phyloP scores from a whole-genome alignment of 2,888 invertebrate genomes.

The Slavum lentiscoides region DNA sequence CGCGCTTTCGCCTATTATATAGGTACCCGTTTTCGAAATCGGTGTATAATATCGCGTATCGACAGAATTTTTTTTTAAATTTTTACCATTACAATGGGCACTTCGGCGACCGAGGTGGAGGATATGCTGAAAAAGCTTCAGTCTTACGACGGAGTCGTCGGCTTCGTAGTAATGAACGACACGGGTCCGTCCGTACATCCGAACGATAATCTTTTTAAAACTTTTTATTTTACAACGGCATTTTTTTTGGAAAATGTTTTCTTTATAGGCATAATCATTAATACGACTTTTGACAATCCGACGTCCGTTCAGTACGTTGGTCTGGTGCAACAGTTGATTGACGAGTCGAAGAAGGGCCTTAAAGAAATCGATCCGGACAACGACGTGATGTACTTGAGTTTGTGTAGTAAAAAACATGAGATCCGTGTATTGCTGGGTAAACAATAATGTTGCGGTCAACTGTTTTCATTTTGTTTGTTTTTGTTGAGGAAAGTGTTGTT shows the following conservation, averaged over 20 bases:
- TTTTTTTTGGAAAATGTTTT: no score
- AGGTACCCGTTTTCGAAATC: no score
- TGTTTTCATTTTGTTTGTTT: no score
- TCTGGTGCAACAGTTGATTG: conserved; percentile 82
- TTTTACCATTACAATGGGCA: no score
- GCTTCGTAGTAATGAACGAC: conserved; percentile 90
- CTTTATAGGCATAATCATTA: conserved; percentile 76
- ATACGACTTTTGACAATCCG: conserved; percentile 89
- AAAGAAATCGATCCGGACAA: conserved; percentile 92
- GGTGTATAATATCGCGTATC: no score
- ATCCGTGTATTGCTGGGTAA: conserved; percentile 80
- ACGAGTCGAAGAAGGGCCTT: conserved; percentile 88
- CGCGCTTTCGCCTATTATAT: no score
- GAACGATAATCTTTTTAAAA: no score
- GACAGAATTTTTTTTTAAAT: no score
- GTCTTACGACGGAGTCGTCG: conserved; percentile 90
- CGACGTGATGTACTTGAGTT: conserved; percentile 89
- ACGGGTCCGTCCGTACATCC: conserved; percentile 63
- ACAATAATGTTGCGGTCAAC: no score
- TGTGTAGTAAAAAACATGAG: conserved; percentile 94
- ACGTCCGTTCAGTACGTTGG: conserved; percentile 93
- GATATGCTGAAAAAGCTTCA: conserved; percentile 93
- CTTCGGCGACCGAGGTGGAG: conserved; percentile 68
- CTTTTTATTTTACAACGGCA: neutral
- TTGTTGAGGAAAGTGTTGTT: no score